Evolutionary conservation across 2,888 invertebrate genomes (phyloP), one percentile per base, ranked within the genome.

Genomic region (Campoplex capitator): DNA sequence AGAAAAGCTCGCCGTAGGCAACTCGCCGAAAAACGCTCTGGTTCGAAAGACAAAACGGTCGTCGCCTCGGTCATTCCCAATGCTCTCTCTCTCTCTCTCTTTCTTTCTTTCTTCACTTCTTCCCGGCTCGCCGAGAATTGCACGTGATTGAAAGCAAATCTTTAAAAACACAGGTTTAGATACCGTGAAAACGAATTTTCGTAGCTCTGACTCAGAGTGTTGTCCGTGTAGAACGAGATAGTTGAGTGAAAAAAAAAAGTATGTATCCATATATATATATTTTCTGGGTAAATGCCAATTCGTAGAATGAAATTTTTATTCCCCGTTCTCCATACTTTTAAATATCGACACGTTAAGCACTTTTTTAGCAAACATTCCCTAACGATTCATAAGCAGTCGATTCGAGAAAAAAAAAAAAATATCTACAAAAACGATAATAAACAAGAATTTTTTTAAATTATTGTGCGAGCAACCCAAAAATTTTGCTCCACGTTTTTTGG

Each of bases 151-250:
- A 68, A 83, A 16, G 58, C 68, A 68, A 79, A 88, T 84, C 45
- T 42, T 48, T 82, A 35, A 83, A 62, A 76, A 32, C 62, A 8
- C 48, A 45, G n/a, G 90, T 89, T 88, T 89, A 51, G 77, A 83
- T 83, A 88, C 83, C 88, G 90, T 86, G 87, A 82, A 88, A 85
- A 88, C 79, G 84, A 83, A 84, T 91, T 88, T 90, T 90, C 86
- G 91, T 90, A 89, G 87, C 84, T 87, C 84, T 92, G 93, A 93
- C 91, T 93, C 92, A 93, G 91, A 91, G 90, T 89, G 85, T 91
- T 92, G 89, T 91, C 89, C 89, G 86, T 89, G 83, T 70, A 54
- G 51, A 70, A 76, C 73, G 77, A 54, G 54, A 76, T 62, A 77
- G 54, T 56, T 56, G 65, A 73, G 81, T n/a, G 81, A 77, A 75